These are phyloP conservation scores for Rhyacophila evoluta DNA, from an alignment of 2,888 invertebrate genomes.

Conservation along the genomic window DNA sequence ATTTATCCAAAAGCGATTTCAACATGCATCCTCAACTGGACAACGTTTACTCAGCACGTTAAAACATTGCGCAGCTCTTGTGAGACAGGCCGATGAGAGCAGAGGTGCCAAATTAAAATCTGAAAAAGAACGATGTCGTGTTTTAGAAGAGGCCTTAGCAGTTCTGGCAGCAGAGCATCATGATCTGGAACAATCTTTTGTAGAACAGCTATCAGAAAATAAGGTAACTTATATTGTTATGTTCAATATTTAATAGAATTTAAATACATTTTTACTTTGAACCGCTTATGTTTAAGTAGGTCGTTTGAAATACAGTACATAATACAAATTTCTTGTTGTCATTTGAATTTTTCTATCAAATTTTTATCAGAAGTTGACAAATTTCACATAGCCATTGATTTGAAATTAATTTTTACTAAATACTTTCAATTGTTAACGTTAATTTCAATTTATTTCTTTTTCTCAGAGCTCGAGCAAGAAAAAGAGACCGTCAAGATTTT, in stretches of 20 bases:
- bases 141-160: slow-evolving; percentile 76
- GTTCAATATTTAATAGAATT: too few species aligned
- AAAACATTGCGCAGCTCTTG: slow-evolving; percentile 73
- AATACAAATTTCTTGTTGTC: too few species aligned
- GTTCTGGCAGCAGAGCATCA: slow-evolving; percentile 77
- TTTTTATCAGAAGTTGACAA: too few species aligned
- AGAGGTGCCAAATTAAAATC: slow-evolving; percentile 64
- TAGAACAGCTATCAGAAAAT: slow-evolving; percentile 67
- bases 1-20: slow-evolving; percentile 69
- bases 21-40: slow-evolving; percentile 71
- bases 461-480: slow-evolving; percentile 49
- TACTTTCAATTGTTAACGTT: too few species aligned
- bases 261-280: neutral
- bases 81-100: slow-evolving; percentile 74
- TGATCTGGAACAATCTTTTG: slow-evolving; percentile 75
- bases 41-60: slow-evolving; percentile 70
- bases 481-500: slow-evolving; percentile 58
- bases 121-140: slow-evolving; percentile 72
- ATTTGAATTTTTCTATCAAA: too few species aligned
- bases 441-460: neutral
- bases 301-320: too few species aligned
- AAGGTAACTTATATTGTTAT: slow-evolving; percentile 50
- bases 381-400: too few species aligned
- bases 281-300: neutral
- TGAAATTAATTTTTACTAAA: too few species aligned